Evolutionary conservation across 2,888 invertebrate genomes (phyloP).

Genomic region (Perizoma flavofasciatum): DNA sequence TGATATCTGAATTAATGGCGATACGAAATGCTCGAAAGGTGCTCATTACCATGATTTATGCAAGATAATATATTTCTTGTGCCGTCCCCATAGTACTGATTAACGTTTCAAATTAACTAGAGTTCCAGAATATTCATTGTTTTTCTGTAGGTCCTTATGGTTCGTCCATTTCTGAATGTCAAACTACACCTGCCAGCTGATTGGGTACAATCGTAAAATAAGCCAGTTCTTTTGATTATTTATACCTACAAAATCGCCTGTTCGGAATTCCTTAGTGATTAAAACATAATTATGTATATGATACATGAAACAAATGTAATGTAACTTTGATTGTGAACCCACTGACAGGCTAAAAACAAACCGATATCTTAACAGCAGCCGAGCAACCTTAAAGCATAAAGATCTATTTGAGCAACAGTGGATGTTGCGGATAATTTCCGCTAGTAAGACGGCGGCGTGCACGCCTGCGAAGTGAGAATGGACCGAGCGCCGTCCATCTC

Average conservation of each 20-base stretch:
- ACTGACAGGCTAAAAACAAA: slow-evolving; percentile 9
- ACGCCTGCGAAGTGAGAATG: slow-evolving; percentile 26
- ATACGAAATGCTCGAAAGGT: slow-evolving; percentile 82
- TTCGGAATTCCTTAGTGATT: slow-evolving; percentile 9
- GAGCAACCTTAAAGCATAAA: slow-evolving; percentile 28
- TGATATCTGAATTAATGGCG: slow-evolving; percentile 84
- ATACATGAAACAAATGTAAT: too few relatives aligned
- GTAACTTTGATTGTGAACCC: neutral
- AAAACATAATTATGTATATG: too few relatives aligned
- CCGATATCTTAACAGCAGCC: slow-evolving; percentile 26
- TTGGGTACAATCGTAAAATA: slow-evolving; percentile 6
- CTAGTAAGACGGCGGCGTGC: slow-evolving; percentile 25
- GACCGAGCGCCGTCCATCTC: slow-evolving; percentile 72
- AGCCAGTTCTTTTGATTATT: slow-evolving; percentile 1
- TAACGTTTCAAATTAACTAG: slow-evolving; percentile 58
- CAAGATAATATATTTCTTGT: slow-evolving; percentile 76
- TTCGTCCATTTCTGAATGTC: slow-evolving; percentile 24
- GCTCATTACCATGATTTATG: slow-evolving; percentile 83
- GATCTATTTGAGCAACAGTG: slow-evolving; percentile 37
- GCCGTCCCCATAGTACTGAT: slow-evolving; percentile 65
- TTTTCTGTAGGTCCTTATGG: slow-evolving; percentile 37
- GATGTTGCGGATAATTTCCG: slow-evolving; percentile 39
- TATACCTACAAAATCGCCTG: slow-evolving; percentile 7
- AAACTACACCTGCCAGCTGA: slow-evolving; percentile 25
- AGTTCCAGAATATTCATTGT: slow-evolving; percentile 44